phyloP scores from a whole-genome alignment of 2,113 vertebrate genomes.

The mouse (Mus musculus) region GRCm39 chr7:64611001-64611500 shows the following conservation, averaged over 20 bases:
- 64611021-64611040: slow-evolving; percentile 48
- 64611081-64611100: slow-evolving; percentile 64
- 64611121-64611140: slow-evolving; percentile 3
- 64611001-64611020: slow-evolving; percentile 49
- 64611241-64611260: slow-evolving; percentile 68
- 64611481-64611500: slow-evolving; percentile 5
- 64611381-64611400: slow-evolving; percentile 69
- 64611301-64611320: slow-evolving; percentile 77
- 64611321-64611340: slow-evolving; percentile 68
- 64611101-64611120: slow-evolving; percentile 10
- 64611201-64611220: slow-evolving; percentile 77
- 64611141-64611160: slow-evolving; percentile 63
- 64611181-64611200: slow-evolving; percentile 75
- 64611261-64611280: slow-evolving; percentile 49
- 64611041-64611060: slow-evolving; percentile 57
- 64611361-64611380: slow-evolving; percentile 71
- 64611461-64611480: slow-evolving; percentile 48
- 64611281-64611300: slow-evolving; percentile 73
- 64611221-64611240: slow-evolving; percentile 78
- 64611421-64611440: slow-evolving; percentile 68
- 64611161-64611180: slow-evolving; percentile 69
- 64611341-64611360: slow-evolving; percentile 77
- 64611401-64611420: slow-evolving; percentile 72
- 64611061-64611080: slow-evolving; percentile 64
- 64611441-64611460: slow-evolving; percentile 57